phyloP scores from a whole-genome alignment of 2,888 invertebrate genomes.

The Pachliopta kotzebuea region DNA sequence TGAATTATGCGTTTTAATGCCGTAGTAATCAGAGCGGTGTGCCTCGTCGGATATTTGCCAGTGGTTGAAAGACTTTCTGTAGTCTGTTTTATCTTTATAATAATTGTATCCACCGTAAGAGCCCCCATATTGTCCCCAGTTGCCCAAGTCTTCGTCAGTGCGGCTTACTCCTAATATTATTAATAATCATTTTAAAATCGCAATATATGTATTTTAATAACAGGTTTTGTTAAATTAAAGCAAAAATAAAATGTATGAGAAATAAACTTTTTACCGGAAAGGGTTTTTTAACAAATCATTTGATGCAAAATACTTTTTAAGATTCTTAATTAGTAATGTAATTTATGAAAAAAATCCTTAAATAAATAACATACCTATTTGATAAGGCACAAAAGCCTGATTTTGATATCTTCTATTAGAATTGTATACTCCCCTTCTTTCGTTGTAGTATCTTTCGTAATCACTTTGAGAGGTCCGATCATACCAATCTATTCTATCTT shows the following conservation, averaged over 20 bases:
- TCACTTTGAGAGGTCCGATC: slow-evolving; percentile 41
- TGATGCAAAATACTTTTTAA: too few species aligned
- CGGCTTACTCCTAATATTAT: slow-evolving; percentile 48
- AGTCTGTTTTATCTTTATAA: slow-evolving; percentile 65
- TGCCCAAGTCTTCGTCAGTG: slow-evolving; percentile 61
- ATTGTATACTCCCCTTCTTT: slow-evolving; percentile 37
- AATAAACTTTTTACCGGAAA: too few species aligned
- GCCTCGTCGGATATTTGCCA: slow-evolving; percentile 72
- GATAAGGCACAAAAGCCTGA: slow-evolving; percentile 77
- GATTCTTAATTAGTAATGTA: too few species aligned
- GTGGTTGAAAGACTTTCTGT: slow-evolving; percentile 69
- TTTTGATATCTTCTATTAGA: slow-evolving; percentile 56
- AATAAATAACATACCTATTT: slow-evolving; percentile 61
- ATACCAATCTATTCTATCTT: slow-evolving; percentile 52
- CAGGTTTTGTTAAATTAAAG: background rate
- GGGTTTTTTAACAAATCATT: too few species aligned
- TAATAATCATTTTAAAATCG: background rate
- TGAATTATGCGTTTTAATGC: slow-evolving; percentile 50
- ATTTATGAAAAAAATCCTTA: too few species aligned
- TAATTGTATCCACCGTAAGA: slow-evolving; percentile 72
- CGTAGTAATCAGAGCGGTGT: slow-evolving; percentile 51
- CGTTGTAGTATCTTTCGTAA: slow-evolving; percentile 45
- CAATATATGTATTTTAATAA: background rate
- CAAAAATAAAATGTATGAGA: too few species aligned
- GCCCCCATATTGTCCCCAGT: slow-evolving; percentile 83